Percentiles rank a stretch among this genome's conserved stretches.
phyloP scores from a whole-genome alignment of 35 echinoderm and acorn worm species.

The Chiridota heheva region DNA sequence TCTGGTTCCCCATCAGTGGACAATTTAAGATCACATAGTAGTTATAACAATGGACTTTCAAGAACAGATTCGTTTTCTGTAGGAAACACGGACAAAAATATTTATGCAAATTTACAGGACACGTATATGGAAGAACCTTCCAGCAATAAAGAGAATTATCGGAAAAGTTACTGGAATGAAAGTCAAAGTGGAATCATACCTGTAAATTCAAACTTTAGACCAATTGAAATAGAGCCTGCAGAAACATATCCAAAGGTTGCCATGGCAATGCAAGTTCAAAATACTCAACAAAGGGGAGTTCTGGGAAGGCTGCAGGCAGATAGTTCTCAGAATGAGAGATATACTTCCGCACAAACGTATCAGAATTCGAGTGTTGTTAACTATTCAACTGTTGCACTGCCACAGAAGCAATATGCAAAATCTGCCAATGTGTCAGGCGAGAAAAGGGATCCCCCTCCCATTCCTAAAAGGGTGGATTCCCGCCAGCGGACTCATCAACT shows the following conservation, averaged over 20 bases:
- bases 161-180: too few species aligned
- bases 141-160: too few species aligned
- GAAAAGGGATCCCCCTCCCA: constrained; percentile 46
- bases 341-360: constrained; percentile 21
- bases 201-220: constrained; percentile 19
- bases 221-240: constrained; percentile 46
- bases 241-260: constrained; percentile 69
- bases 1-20: not conserved
- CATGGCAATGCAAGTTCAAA: constrained; percentile 54
- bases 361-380: constrained; percentile 32
- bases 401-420: constrained; percentile 63
- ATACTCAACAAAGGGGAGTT: constrained; percentile 30
- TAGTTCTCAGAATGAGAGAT: constrained; percentile 18
- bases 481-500: constrained; percentile 51
- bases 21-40: not conserved
- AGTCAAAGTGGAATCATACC: too few species aligned
- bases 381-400: constrained; percentile 67
- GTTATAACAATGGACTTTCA: not conserved
- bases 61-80: not conserved
- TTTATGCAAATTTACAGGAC: too few species aligned
- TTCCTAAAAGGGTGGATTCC: constrained; percentile 54
- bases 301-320: constrained; percentile 24
- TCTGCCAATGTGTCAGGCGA: constrained; percentile 39
- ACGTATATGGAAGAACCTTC: too few species aligned
- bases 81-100: not conserved